A percentile compares a stretch with the other conserved stretches of the same genome.
These are phyloP conservation scores for Nesospiza acunhae DNA, from an alignment of 2,113 vertebrate genomes.

Conservation along the genomic window DNA sequence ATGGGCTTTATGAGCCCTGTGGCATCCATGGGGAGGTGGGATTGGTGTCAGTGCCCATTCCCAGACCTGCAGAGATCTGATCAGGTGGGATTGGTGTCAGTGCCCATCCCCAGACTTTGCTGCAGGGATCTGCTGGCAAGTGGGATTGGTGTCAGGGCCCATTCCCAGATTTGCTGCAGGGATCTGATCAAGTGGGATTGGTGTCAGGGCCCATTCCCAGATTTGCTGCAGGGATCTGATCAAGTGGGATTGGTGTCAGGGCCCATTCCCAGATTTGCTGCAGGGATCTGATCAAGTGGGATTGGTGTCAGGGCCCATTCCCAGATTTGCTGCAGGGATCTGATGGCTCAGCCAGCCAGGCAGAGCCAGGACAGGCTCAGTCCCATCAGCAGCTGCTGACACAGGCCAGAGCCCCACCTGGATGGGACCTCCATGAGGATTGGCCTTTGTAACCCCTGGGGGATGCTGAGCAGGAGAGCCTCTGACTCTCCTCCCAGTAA, in stretches of 20 bases:
- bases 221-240: too few species aligned
- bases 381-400: background rate
- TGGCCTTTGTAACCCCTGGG: background rate
- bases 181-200: too few species aligned
- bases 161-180: too few species aligned
- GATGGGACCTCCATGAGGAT: background rate
- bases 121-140: rapidly evolving
- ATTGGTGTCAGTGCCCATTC: background rate
- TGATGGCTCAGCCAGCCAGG: background rate
- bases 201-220: background rate
- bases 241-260: background rate
- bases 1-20: background rate
- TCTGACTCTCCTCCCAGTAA: background rate
- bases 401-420: background rate
- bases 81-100: too few species aligned
- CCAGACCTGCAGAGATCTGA: background rate
- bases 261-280: background rate
- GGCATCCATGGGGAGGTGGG: background rate
- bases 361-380: background rate
- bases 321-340: background rate
- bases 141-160: background rate
- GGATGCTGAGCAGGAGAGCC: background rate
- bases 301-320: too few species aligned
- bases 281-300: background rate
- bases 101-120: background rate